These are phyloP conservation scores for Tragopan temminckii DNA, from an alignment of 2,797 vertebrate genomes.

Conservation along the genomic window DNA sequence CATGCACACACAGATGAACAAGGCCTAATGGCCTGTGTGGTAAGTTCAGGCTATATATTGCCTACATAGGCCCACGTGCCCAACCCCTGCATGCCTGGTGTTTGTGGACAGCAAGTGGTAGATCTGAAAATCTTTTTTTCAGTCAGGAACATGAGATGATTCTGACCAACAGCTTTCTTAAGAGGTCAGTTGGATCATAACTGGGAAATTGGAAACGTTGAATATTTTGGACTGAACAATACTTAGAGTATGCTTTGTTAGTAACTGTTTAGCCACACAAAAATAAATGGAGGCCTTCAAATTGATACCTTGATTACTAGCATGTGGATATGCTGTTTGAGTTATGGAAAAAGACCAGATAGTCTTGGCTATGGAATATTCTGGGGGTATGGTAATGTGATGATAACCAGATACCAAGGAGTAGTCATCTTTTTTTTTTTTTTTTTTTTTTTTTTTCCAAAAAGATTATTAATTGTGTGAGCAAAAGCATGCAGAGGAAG, in stretches of 20 bases:
- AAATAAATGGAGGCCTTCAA: not conserved
- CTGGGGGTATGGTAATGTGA: not conserved
- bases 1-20: not conserved
- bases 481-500: not conserved
- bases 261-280: not conserved
- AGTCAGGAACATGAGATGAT: not conserved
- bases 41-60: not conserved
- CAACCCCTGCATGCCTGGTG: not conserved
- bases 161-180: not conserved
- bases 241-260: not conserved
- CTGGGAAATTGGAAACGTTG: not conserved
- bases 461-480: not conserved
- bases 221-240: not conserved
- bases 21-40: not conserved
- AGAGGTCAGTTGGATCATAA: not conserved
- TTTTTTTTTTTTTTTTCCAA: too few species aligned
- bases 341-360: not conserved
- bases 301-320: not conserved
- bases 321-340: not conserved
- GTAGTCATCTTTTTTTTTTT: not conserved
- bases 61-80: not conserved
- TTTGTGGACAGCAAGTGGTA: not conserved
- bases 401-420: not conserved
- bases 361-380: not conserved
- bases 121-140: not conserved